These are phyloP conservation scores for Slavum lentiscoides DNA, from an alignment of 2,888 invertebrate genomes.

Conservation along the genomic window DNA sequence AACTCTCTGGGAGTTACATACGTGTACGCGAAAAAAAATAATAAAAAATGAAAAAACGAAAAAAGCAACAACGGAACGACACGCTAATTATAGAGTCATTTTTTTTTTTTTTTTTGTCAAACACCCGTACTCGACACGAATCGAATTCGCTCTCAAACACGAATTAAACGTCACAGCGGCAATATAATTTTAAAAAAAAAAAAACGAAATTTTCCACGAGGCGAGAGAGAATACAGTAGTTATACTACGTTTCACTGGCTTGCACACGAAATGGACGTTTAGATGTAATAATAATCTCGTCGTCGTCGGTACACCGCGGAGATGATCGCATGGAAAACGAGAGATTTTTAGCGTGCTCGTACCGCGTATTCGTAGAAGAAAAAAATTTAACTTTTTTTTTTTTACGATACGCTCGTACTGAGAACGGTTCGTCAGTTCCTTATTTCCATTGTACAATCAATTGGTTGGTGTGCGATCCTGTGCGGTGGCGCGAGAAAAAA, in stretches of 20 bases:
- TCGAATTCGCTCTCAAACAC: not conserved
- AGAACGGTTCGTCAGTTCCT: no score
- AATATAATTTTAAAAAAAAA: not conserved
- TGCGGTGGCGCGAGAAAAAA: no score
- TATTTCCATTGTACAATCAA: no score
- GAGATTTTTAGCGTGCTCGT: not conserved
- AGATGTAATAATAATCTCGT: no score
- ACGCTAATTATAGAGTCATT: constrained; percentile 34
- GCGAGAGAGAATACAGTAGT: not conserved
- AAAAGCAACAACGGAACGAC: constrained; percentile 39
- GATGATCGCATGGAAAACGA: not conserved
- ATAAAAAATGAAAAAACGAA: not conserved
- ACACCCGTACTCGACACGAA: constrained; percentile 11
- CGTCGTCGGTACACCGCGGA: no score
- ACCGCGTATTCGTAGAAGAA: no score
- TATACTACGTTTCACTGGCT: not conserved
- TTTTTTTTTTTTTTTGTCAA: constrained; percentile 12
- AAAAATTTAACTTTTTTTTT: no score
- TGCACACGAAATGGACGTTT: not conserved
- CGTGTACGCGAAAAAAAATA: constrained; percentile 18
- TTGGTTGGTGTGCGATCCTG: no score
- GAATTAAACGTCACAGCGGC: not conserved
- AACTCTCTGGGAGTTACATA: constrained; percentile 7
- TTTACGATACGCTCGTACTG: no score
- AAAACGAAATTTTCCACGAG: not conserved